phyloP scores from a whole-genome alignment of 2,797 vertebrate genomes.

The Ibycter americanus region DNA sequence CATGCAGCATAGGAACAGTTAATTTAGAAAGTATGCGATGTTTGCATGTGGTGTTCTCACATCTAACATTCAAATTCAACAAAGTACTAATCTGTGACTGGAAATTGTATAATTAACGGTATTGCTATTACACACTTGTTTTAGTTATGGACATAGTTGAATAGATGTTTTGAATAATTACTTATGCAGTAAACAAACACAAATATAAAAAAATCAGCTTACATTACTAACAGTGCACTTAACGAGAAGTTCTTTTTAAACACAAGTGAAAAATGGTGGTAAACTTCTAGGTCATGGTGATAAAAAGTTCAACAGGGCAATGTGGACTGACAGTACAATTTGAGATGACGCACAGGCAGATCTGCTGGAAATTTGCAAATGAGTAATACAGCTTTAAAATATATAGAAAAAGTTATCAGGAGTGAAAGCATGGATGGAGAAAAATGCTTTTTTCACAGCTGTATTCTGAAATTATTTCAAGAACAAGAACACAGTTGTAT shows the following conservation, averaged over 20 bases:
- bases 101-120: background rate
- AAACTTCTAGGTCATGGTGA: background rate
- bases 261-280: background rate
- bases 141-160: background rate
- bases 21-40: background rate
- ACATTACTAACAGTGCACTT: background rate
- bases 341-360: background rate
- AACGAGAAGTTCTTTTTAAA: background rate
- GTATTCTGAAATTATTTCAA: background rate
- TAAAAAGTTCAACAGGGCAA: background rate
- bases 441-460: background rate
- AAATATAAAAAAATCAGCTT: background rate
- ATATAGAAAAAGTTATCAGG: background rate
- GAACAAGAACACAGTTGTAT: background rate
- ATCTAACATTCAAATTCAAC: background rate
- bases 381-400: background rate
- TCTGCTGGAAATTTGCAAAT: background rate
- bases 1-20: background rate
- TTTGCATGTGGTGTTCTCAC: background rate
- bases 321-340: background rate
- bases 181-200: background rate
- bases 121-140: background rate
- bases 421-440: background rate
- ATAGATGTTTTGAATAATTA: background rate
- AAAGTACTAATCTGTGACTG: background rate